Conservation (phyloP, 2,113 vertebrate species). For the Sinocyclocheilus rhinocerous region DNA sequence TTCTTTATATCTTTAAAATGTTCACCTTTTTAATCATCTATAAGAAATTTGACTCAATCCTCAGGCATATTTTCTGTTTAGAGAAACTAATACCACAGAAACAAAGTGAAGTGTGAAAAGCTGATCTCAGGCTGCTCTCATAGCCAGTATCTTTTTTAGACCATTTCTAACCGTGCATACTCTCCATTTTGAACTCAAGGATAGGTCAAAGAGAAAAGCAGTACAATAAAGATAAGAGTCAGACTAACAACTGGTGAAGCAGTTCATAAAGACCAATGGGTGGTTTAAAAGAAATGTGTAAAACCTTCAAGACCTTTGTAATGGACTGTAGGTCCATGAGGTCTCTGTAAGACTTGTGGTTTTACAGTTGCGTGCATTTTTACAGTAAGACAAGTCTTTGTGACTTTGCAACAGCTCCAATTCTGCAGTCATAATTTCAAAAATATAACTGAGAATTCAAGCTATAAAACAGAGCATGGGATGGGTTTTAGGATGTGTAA, state of each 20-base stretch:
- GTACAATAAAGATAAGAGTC: slow-evolving; percentile 16
- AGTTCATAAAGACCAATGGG: background rate
- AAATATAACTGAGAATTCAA: background rate
- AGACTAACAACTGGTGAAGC: background rate
- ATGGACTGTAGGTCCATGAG: background rate
- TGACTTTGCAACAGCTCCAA: slow-evolving; percentile 4
- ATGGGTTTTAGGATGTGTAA: background rate
- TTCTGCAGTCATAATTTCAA: background rate
- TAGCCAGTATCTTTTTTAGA: background rate
- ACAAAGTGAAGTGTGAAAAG: background rate
- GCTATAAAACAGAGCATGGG: background rate
- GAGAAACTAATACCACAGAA: background rate
- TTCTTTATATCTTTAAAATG: background rate
- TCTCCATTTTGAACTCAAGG: background rate
- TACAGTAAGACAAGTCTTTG: background rate
- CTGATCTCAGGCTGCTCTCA: background rate
- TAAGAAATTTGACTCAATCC: background rate
- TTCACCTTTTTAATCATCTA: background rate
- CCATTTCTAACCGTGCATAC: background rate
- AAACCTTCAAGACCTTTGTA: background rate
- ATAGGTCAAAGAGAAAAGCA: slow-evolving; percentile 16
- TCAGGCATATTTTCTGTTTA: background rate
- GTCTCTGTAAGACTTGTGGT: background rate
- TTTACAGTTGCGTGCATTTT: background rate
- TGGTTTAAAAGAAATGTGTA: background rate